phyloP scores from a whole-genome alignment of 2,888 invertebrate genomes.

The Cryptus viduatorius region DNA sequence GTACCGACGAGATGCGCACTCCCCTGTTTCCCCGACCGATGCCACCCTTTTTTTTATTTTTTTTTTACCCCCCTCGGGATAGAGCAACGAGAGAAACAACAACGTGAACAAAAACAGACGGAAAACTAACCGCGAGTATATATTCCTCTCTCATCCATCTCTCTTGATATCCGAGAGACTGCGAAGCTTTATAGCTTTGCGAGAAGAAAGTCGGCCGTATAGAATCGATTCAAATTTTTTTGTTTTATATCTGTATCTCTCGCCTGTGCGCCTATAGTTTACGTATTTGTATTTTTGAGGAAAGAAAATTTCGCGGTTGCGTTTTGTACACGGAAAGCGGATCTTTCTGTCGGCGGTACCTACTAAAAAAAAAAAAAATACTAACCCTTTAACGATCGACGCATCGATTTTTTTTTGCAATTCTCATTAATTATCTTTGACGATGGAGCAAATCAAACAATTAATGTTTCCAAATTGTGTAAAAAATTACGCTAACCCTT shows the following conservation, averaged over 20 bases:
- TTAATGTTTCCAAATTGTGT: no score
- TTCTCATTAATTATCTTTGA: no score
- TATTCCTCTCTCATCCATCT: slow-evolving; percentile 57
- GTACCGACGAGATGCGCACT: slow-evolving; percentile 49
- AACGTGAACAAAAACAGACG: slow-evolving; percentile 59
- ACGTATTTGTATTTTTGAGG: background rate
- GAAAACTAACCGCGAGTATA: slow-evolving; percentile 62
- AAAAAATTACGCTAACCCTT: no score
- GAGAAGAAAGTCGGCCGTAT: slow-evolving; percentile 62
- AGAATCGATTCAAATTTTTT: slow-evolving; percentile 63
- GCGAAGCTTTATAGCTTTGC: slow-evolving; percentile 47
- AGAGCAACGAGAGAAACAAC: slow-evolving; percentile 62
- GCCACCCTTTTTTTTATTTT: slow-evolving; percentile 7
- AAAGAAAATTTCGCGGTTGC: background rate
- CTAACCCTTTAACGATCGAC: no score
- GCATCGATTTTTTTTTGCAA: no score
- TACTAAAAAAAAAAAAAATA: background rate
- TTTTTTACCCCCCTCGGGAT: slow-evolving; percentile 59
- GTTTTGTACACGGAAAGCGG: background rate
- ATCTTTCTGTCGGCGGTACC: no score
- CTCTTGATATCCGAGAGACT: slow-evolving; percentile 8
- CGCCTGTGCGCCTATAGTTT: background rate
- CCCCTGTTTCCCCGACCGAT: slow-evolving; percentile 12
- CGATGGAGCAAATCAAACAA: no score
- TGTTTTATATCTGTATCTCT: slow-evolving; percentile 13